A percentile compares a stretch with the other conserved stretches of the same genome.
These are phyloP conservation scores for Crenichthys baileyi DNA, from an alignment of 2,797 vertebrate genomes.

Conservation along the genomic window DNA sequence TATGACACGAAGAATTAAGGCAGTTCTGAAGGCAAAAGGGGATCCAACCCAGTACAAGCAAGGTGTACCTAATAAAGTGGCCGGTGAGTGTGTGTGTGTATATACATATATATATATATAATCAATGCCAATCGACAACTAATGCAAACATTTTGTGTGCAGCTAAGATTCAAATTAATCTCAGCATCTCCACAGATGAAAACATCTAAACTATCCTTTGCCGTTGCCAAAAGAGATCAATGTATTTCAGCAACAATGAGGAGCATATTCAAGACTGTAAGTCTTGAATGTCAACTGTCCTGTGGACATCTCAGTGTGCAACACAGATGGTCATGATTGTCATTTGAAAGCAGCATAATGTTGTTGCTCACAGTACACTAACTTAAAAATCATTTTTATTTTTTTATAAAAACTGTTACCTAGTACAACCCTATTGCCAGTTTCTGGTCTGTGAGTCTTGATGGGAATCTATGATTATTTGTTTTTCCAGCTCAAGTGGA, in stretches of 20 bases:
- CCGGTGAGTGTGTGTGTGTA: too few species aligned
- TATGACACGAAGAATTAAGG: too few species aligned
- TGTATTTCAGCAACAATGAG: background rate
- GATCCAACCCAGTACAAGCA: too few species aligned
- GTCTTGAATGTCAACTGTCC: background rate
- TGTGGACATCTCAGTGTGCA: background rate
- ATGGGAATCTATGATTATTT: background rate
- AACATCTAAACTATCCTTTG: background rate
- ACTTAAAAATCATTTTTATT: background rate
- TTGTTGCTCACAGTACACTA: background rate
- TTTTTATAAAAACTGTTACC: background rate
- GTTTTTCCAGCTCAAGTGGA: slow-evolving; percentile 20
- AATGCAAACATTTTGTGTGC: background rate
- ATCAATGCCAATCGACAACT: background rate
- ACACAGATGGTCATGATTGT: background rate
- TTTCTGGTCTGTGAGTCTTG: background rate
- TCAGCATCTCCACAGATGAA: background rate
- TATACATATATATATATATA: too few species aligned
- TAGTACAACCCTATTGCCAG: slow-evolving; percentile 3
- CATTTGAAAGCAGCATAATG: slow-evolving; percentile 19
- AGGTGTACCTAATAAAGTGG: too few species aligned
- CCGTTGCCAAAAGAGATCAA: background rate
- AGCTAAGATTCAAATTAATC: background rate
- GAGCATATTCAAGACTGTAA: background rate
- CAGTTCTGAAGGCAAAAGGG: too few species aligned